These are phyloP conservation scores for Dunckerocampus dactyliophorus DNA, from an alignment of 2,113 vertebrate genomes.

Conservation along the genomic window DNA sequence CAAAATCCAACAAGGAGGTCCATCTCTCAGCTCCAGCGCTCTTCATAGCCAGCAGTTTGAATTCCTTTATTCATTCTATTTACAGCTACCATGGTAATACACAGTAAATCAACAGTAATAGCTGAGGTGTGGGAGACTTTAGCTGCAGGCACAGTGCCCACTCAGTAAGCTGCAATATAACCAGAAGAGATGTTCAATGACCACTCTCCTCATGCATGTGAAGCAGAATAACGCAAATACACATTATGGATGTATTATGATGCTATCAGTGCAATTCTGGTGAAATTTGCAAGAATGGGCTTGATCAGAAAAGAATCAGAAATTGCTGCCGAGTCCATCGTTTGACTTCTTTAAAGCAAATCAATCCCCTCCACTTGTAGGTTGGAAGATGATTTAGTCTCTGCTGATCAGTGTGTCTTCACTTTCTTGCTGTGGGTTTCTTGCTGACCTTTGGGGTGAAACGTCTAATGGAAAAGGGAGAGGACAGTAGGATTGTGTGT, in stretches of 20 bases:
- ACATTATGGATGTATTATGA: not conserved
- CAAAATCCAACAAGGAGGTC: not conserved
- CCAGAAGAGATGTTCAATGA: not conserved
- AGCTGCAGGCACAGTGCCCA: not conserved
- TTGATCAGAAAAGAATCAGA: not conserved
- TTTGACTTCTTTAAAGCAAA: not conserved
- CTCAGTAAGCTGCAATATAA: not conserved
- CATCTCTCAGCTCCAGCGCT: not conserved
- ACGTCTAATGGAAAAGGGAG: conserved; percentile 67
- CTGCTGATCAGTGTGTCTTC: conserved; percentile 57
- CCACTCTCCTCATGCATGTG: not conserved
- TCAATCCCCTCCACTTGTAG: no score
- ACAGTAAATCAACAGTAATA: not conserved
- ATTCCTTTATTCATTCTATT: not conserved
- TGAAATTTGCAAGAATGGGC: not conserved
- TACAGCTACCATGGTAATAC: not conserved
- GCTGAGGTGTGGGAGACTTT: not conserved
- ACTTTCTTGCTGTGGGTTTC: conserved; percentile 80
- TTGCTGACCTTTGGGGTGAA: conserved; percentile 82
- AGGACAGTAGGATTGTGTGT: not conserved
- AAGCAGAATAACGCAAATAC: conserved; percentile 1
- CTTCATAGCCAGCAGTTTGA: not conserved
- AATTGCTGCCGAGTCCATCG: not conserved
- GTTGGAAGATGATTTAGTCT: not conserved
- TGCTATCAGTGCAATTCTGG: not conserved